Evolutionary conservation across 2,888 invertebrate genomes (phyloP), one percentile per base, ranked within the genome.

Genomic region (Euplexia lucipara): DNA sequence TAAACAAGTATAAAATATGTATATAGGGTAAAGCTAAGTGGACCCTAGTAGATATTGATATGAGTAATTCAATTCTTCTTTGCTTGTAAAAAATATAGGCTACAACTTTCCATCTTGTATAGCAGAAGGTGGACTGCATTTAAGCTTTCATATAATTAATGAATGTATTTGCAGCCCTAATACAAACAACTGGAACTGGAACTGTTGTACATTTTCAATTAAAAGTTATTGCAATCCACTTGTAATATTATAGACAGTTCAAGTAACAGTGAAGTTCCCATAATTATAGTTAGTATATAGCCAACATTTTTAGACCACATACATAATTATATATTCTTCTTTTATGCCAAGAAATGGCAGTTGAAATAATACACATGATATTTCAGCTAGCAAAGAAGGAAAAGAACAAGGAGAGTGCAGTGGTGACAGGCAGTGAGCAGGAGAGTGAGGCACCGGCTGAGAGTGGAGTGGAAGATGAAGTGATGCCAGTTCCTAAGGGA

Each of bases 371-470:
- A 1, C 42, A 32, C 14, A 26, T 62, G 12, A 12, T 59, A 66
- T 70, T 80, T 53, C 85, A 95, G 95, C 86, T 91, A 81, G 94
- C 95, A 44, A 95, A 95, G 81, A 95, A 94, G 77, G 95, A 95
- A 77, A 95, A 90, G 85, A 95, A 86, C 49, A 93, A 93, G 75
- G 94, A 95, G 67, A 88, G 79, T 82, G 74, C 86, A 45, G 81
- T 86, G 34, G 82, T 89, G 18, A 89, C 91, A 5, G 92, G 91
- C 52, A 95, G 95, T 82, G 96, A 96, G 67, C 86, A 88, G 16
- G 93, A 94, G 56, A 95, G 95, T 81, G 95, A 95, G 73, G 93
- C 92, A 1, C 94, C 83, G 0, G 93, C 90, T 12, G 95, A 95
- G 69, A 95, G 95, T 79, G 93, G 95, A 14, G 82, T 88, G 30